phyloP scores from a whole-genome alignment of 2,113 vertebrate species.

The Calypte anna region DNA sequence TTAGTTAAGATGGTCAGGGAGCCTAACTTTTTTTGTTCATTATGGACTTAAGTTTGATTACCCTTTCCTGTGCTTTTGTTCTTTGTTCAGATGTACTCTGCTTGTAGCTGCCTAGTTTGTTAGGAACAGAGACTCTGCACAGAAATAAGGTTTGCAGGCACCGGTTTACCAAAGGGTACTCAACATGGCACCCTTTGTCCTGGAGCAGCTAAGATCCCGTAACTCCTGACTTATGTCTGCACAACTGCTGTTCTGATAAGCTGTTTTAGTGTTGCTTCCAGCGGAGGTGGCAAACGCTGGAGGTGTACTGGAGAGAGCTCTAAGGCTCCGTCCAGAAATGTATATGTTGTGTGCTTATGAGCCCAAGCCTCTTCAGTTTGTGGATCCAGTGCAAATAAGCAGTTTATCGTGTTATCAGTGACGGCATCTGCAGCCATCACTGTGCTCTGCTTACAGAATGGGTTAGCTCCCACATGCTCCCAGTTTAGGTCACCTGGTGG shows the following conservation, averaged over 20 bases:
- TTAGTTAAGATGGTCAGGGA: neutral
- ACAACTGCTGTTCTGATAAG: accelerated
- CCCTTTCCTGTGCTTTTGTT: neutral
- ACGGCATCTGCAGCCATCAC: accelerated
- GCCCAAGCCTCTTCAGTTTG: neutral
- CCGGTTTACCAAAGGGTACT: neutral
- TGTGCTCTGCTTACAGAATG: accelerated
- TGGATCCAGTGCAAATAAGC: neutral
- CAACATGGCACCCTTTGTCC: neutral
- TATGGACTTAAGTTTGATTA: accelerated
- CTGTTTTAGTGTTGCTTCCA: neutral
- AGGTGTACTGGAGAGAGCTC: neutral
- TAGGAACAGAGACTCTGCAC: neutral
- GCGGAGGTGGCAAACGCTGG: neutral
- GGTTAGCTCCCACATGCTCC: neutral
- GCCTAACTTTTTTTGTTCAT: neutral
- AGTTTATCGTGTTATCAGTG: accelerated
- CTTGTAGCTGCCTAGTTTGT: neutral
- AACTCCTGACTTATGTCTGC: neutral
- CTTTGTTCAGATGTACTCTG: neutral
- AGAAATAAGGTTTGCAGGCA: accelerated
- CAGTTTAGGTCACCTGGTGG: neutral
- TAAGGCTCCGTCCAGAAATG: neutral
- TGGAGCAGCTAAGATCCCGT: accelerated
- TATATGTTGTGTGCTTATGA: accelerated